Conservation (phyloP, 2,113 vertebrate species). For the Oostethus manadensis region DNA sequence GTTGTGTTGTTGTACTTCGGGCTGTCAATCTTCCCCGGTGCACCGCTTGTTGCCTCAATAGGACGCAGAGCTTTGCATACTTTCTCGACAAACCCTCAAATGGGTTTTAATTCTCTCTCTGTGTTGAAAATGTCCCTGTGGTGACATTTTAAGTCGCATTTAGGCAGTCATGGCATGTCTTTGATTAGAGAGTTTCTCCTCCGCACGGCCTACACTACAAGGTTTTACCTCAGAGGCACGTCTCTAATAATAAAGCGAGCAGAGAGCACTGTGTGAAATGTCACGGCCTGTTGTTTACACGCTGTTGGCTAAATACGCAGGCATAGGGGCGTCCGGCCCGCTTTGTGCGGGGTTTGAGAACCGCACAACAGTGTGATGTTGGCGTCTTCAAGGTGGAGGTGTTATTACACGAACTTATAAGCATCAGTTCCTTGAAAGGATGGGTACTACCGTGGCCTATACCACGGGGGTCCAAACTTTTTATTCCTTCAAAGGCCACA, state of each 20-base stretch:
- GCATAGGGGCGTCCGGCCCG: slow-evolving; percentile 1
- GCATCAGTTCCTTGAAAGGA: not conserved
- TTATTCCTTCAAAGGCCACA: no score
- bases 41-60: not conserved
- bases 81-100: not conserved
- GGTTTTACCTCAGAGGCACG: not conserved
- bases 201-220: not conserved
- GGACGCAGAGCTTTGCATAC: not conserved
- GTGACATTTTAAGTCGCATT: slow-evolving; percentile 1
- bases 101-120: not conserved
- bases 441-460: not conserved
- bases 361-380: not conserved
- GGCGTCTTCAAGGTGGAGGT: not conserved
- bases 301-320: slow-evolving; percentile 24
- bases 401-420: not conserved
- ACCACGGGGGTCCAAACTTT: not conserved
- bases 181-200: not conserved
- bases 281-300: not conserved
- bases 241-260: slow-evolving; percentile 3
- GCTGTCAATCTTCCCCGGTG: slow-evolving; percentile 4
- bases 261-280: slow-evolving; percentile 10
- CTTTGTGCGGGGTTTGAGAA: not conserved
- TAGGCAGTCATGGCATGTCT: no score
- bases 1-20: not conserved
- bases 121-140: not conserved